Evolutionary conservation across 1,140 invertebrate species (phyloP), one percentile per base, ranked within the genome.

Genomic region (Micrasema longulum): DNA sequence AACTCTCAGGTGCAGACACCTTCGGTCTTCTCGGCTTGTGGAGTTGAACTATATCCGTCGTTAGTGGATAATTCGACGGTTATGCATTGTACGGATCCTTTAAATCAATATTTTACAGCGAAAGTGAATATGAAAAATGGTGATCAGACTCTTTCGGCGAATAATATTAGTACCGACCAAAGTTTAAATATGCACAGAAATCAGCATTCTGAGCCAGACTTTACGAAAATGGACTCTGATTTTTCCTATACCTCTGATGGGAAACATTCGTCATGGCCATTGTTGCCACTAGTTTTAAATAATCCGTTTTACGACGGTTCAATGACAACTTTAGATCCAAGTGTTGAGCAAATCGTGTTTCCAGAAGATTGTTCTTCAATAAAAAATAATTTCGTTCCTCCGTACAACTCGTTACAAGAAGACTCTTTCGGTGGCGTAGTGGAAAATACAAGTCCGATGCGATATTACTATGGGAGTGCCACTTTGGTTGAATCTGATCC

Each of bases 281-380:
- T 71, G 6, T 38, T 80, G 22, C 78, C 83, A 16, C 74, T 85
- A 18, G 80, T 86, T 48, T 78, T 86, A 43, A 84, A 86, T 67
- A 86, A 86, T 76, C 84, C 84, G 31, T 86, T 85, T 76, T 86
- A 85, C 68, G 83, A 84, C 63, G 80, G 79, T 53, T 79, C 83
- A 22, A 81, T 80, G 67, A 81, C 82, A 36, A 80, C 82, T 38
- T 76, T 79, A 71, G 78, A 80, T 74, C 71, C 78, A 0, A 75
- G 70, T 9, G 79, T 77, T 68, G 76, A 80, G 63, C 77, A 80
- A 66, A 76, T 84, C 10, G 69, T 81, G 31, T 75, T 85, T 67
- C 83, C 83, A 38, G 83, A 85, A 74, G 83, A 81, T 73, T 85
- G 84, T 75, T 78, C 85, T 74, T 81, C 83, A 16, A 82, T 84